Percentiles rank a stretch among this genome's conserved stretches.
Evolutionary conservation across 2,888 invertebrate species (phyloP).

Genomic region (Luperina testacea): DNA sequence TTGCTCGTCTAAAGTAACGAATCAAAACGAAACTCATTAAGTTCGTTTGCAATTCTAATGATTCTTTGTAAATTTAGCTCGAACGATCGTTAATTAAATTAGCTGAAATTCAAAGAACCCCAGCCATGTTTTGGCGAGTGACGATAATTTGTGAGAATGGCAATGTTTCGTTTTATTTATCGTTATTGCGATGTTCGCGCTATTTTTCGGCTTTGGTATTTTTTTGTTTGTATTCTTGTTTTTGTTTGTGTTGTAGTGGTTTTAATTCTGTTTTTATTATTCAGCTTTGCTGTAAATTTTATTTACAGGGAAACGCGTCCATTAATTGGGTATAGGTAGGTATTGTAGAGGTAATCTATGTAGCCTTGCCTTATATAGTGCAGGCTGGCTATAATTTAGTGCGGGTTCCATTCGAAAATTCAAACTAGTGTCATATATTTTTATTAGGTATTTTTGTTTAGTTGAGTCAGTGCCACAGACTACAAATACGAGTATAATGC

Average conservation of each 20-base stretch:
- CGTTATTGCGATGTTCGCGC: conserved; percentile 19
- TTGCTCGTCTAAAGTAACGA: conserved; percentile 59
- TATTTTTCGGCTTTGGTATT: conserved; percentile 2
- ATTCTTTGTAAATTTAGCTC: conserved; percentile 65
- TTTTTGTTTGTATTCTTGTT: conserved; percentile 7
- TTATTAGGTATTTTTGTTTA: no score
- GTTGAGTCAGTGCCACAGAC: no score
- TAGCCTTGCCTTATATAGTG: no score
- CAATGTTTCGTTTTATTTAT: conserved; percentile 49
- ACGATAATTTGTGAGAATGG: conserved; percentile 50
- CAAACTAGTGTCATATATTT: no score
- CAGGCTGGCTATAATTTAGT: no score
- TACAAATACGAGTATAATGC: no score
- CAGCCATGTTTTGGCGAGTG: conserved; percentile 56
- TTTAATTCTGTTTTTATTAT: conserved; percentile 1
- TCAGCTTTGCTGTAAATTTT: background rate
- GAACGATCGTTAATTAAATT: conserved; percentile 73
- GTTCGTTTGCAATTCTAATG: conserved; percentile 77
- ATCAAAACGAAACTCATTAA: conserved; percentile 73
- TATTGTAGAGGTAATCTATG: background rate
- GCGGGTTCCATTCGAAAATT: no score
- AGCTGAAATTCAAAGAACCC: conserved; percentile 60
- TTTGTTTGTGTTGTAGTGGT: background rate
- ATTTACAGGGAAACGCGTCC: background rate
- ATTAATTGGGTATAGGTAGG: background rate